Evolutionary conservation across 2,888 invertebrate species (phyloP).

Genomic region (Acleris literana): DNA sequence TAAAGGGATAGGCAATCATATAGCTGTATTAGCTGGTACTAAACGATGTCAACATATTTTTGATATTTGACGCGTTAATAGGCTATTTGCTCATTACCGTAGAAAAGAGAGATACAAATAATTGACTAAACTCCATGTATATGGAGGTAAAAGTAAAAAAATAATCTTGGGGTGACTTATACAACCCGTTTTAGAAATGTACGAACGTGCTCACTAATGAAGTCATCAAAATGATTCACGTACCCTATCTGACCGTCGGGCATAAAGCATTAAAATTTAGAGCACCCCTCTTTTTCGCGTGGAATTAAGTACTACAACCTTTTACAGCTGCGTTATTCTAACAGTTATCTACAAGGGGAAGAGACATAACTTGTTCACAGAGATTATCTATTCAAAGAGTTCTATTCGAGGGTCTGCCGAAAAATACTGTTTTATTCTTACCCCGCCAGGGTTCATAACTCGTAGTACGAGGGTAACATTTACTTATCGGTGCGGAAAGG

Average conservation of each 20-base stretch:
- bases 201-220: background rate
- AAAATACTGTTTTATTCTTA: slow-evolving; percentile 61
- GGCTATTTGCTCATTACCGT: too few species aligned
- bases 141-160: too few species aligned
- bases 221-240: slow-evolving; percentile 8
- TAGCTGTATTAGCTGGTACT: too few species aligned
- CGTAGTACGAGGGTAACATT: slow-evolving; percentile 73
- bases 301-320: slow-evolving; percentile 20
- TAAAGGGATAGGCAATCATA: background rate
- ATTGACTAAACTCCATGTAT: too few species aligned
- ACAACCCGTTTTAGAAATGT: too few species aligned
- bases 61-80: too few species aligned
- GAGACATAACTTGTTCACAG: slow-evolving; percentile 25
- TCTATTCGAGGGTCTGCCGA: slow-evolving; percentile 43
- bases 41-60: too few species aligned
- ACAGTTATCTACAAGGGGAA: slow-evolving; percentile 24
- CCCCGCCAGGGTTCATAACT: slow-evolving; percentile 66
- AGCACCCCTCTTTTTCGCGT: slow-evolving; percentile 23
- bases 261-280: slow-evolving; percentile 23
- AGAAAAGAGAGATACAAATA: too few species aligned
- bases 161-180: too few species aligned
- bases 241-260: slow-evolving; percentile 8
- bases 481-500: slow-evolving; percentile 78
- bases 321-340: slow-evolving; percentile 27
- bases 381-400: slow-evolving; percentile 51